Percentiles rank a stretch among this genome's conserved stretches.
These are phyloP conservation scores for Gibbula magus DNA, from an alignment of 2,888 invertebrate genomes.

Conservation along the genomic window DNA sequence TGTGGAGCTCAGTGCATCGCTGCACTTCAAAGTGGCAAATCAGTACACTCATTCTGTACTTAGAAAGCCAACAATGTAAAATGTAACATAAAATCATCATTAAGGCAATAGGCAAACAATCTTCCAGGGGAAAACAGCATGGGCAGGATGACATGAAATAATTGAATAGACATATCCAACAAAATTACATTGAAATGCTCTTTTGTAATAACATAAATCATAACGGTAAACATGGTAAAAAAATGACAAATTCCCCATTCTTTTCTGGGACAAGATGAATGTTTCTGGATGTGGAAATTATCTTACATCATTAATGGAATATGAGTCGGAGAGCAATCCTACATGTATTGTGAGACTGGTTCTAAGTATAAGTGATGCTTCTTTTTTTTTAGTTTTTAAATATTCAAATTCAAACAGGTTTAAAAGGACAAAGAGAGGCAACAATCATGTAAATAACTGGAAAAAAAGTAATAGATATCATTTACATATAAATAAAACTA, in stretches of 20 bases:
- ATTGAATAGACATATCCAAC: too few relatives aligned
- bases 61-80: background rate
- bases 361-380: background rate
- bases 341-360: background rate
- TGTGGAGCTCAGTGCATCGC: slow-evolving; percentile 9
- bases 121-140: background rate
- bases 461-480: slow-evolving; percentile 7
- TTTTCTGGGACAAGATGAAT: background rate
- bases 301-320: background rate
- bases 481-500: slow-evolving; percentile 18
- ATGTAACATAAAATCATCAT: background rate
- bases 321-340: background rate
- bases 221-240: too few relatives aligned
- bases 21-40: too few relatives aligned
- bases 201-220: too few relatives aligned
- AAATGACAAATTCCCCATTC: too few relatives aligned
- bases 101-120: background rate
- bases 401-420: background rate
- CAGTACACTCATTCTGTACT: too few relatives aligned
- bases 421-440: background rate
- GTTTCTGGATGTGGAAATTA: background rate
- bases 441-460: background rate
- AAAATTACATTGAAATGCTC: too few relatives aligned
- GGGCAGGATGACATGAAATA: background rate
- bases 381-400: background rate